Evolutionary conservation across 2,888 invertebrate genomes (phyloP).

Genomic region (Parasteatoda lunata): DNA sequence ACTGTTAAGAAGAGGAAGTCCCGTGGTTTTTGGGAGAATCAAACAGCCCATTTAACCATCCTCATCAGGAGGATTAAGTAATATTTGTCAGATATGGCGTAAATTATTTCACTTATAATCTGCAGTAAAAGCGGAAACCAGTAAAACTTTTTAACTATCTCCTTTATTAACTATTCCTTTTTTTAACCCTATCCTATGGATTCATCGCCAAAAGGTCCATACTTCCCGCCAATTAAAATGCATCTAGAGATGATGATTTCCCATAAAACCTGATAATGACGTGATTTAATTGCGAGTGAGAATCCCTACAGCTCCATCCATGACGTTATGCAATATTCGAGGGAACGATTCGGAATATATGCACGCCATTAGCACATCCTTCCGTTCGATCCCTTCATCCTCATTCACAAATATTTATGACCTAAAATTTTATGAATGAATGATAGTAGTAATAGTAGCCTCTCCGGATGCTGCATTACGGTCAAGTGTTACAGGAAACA

Average conservation of each 20-base stretch:
- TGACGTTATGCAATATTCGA: neutral
- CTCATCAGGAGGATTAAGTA: neutral
- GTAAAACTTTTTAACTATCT: neutral
- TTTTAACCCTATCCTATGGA: neutral
- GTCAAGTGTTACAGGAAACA: constrained; percentile 60
- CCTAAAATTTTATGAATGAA: constrained; percentile 19
- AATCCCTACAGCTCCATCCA: neutral
- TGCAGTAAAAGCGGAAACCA: neutral
- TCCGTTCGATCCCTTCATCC: neutral
- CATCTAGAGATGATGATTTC: neutral
- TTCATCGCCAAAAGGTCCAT: neutral
- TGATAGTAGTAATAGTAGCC: constrained; percentile 22
- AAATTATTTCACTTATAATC: neutral
- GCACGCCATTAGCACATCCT: constrained; percentile 6
- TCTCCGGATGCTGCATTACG: constrained; percentile 47
- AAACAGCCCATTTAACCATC: constrained; percentile 2
- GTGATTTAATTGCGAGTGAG: neutral
- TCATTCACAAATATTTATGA: constrained; percentile 3
- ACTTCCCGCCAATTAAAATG: neutral
- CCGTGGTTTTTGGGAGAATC: neutral
- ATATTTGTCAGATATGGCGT: neutral
- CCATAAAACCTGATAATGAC: neutral
- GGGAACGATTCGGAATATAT: neutral
- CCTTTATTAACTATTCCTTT: no score
- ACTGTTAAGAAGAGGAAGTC: neutral